Conservation (phyloP, 2,113 vertebrate genomes). For the Zapornia atra region DNA sequence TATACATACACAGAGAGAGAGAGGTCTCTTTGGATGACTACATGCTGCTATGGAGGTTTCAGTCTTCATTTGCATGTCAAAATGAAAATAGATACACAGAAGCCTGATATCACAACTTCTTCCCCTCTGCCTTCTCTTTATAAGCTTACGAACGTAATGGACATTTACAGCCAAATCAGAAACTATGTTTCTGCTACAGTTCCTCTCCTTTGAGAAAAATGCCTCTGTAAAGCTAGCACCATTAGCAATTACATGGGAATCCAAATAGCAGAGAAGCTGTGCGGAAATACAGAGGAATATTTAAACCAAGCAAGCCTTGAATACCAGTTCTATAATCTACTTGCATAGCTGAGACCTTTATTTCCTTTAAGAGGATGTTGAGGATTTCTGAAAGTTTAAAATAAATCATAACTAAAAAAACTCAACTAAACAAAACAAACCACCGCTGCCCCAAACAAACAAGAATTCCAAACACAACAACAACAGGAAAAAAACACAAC, state of each 20-base stretch:
- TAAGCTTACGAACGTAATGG: background rate
- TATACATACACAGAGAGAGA: background rate
- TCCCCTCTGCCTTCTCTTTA: background rate
- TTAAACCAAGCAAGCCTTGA: background rate
- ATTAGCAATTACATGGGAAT: background rate
- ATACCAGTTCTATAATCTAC: background rate
- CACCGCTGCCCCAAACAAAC: background rate
- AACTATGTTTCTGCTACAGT: background rate
- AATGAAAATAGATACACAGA: background rate
- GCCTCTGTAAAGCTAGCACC: background rate
- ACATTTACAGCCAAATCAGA: background rate
- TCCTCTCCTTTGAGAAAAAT: background rate
- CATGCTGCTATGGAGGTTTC: background rate
- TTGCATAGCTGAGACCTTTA: background rate
- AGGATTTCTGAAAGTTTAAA: slow-evolving; percentile 35
- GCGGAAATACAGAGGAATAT: background rate
- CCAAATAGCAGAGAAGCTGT: background rate
- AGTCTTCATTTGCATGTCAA: background rate
- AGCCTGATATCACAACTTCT: background rate
- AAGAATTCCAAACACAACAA: background rate
- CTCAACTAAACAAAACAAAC: too few relatives aligned
- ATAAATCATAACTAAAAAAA: background rate
- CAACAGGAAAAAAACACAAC: background rate
- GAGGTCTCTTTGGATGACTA: background rate
- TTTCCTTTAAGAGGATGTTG: background rate